Conservation (phyloP, 2,888 invertebrate genomes). For the Ectemnius continuus region DNA sequence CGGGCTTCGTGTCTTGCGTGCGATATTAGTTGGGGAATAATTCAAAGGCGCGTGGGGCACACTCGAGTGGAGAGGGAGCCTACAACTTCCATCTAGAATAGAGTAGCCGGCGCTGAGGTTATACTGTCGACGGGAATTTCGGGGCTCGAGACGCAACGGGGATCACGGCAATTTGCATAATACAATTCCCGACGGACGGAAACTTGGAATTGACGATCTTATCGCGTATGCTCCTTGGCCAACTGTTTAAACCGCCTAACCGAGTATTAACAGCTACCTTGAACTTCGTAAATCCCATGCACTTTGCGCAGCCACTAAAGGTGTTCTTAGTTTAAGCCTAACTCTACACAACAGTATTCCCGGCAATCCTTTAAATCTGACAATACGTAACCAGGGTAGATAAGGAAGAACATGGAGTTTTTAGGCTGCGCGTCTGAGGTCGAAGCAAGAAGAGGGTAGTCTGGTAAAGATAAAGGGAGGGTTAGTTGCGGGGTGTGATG, state of each 20-base stretch:
- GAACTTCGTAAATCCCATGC: neutral
- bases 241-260: neutral
- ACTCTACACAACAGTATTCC: too few species aligned
- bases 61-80: too few species aligned
- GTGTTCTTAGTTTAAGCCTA: too few species aligned
- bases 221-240: constrained; percentile 34
- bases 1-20: neutral
- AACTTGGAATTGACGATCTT: constrained; percentile 57
- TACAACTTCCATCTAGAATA: too few species aligned
- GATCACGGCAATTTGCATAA: constrained; percentile 57
- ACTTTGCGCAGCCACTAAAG: neutral
- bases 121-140: constrained; percentile 46
- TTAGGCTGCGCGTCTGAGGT: too few species aligned
- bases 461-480: too few species aligned
- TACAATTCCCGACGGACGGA: constrained; percentile 57
- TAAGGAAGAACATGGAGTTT: too few species aligned
- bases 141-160: constrained; percentile 40
- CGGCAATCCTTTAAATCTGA: too few species aligned
- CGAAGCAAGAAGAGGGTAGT: too few species aligned
- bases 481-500: too few species aligned
- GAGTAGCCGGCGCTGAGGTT: too few species aligned
- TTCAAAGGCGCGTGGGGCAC: neutral
- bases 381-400: too few species aligned
- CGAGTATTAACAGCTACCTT: constrained; percentile 4
- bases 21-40: neutral